Conservation (phyloP, 2,888 invertebrate species). For the Drosophila antonietae region DNA sequence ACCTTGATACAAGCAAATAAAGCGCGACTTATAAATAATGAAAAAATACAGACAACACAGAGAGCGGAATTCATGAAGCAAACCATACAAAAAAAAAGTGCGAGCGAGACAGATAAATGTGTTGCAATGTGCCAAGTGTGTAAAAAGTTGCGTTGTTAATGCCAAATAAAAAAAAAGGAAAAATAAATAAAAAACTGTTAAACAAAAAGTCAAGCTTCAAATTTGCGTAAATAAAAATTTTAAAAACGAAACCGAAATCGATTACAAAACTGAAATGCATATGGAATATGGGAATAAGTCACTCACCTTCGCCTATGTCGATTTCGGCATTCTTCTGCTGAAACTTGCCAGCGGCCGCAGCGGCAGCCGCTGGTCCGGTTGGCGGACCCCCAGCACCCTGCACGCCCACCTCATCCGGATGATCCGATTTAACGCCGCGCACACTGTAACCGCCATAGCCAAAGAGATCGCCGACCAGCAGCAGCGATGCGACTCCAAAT, state of each 20-base stretch:
- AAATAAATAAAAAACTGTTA: constrained; percentile 1
- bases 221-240: constrained; percentile 25
- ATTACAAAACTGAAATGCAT: constrained; percentile 35
- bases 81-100: constrained; percentile 13
- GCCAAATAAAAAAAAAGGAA: constrained; percentile 29
- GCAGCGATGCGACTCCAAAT: constrained; percentile 81
- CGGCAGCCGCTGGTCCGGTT: constrained; percentile 72
- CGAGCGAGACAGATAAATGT: constrained; percentile 21
- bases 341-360: constrained; percentile 80
- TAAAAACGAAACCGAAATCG: constrained; percentile 7
- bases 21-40: constrained; percentile 30
- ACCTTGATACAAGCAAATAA: constrained; percentile 69
- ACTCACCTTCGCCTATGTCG: constrained; percentile 84
- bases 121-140: constrained; percentile 52
- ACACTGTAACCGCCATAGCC: constrained; percentile 83
- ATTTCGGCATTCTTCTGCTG: constrained; percentile 83
- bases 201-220: constrained; percentile 33
- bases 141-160: constrained; percentile 45
- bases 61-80: constrained; percentile 21
- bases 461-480: constrained; percentile 84
- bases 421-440: constrained; percentile 82
- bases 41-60: constrained; percentile 12
- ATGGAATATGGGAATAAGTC: constrained; percentile 14
- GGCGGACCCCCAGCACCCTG: constrained; percentile 50
- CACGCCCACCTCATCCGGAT: constrained; percentile 75